These are phyloP conservation scores for Numenius arquata DNA, from an alignment of 2,113 vertebrate genomes.

Conservation along the genomic window DNA sequence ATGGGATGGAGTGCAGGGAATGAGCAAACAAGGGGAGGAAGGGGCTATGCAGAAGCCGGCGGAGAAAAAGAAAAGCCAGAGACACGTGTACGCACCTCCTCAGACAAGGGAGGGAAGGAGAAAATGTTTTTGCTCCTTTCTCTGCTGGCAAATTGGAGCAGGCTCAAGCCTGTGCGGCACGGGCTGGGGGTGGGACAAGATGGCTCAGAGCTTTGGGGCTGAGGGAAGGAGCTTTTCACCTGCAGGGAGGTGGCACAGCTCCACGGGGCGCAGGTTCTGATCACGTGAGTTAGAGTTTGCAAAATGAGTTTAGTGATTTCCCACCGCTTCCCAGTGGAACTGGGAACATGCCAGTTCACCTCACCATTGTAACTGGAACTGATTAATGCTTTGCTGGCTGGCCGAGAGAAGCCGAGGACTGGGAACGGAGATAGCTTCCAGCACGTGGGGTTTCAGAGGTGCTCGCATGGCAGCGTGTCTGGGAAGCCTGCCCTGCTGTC, in stretches of 20 bases:
- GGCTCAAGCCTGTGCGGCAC: not conserved
- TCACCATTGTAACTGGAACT: not conserved
- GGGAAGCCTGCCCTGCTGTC: not conserved
- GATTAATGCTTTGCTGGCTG: not conserved
- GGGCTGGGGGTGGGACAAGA: not conserved
- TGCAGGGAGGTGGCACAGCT: not conserved
- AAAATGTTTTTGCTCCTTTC: slow-evolving; percentile 27
- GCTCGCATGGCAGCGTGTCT: not conserved
- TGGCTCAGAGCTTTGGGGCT: not conserved
- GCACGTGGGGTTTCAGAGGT: not conserved
- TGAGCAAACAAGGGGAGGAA: not conserved
- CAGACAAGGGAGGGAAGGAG: not conserved
- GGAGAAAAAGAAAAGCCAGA: slow-evolving; percentile 4
- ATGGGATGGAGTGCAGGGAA: slow-evolving; percentile 67
- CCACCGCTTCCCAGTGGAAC: not conserved
- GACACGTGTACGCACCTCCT: not conserved
- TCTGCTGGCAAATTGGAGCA: slow-evolving; percentile 19
- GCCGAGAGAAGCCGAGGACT: not conserved
- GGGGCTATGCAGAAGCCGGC: not conserved
- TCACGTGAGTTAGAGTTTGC: not conserved
- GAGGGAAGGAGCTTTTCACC: not conserved
- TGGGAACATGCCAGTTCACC: not conserved
- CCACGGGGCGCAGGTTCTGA: not conserved
- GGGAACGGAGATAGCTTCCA: not conserved
- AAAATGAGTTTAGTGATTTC: not conserved